Conservation (phyloP, 2,888 invertebrate species). For the Cryptus viduatorius region DNA sequence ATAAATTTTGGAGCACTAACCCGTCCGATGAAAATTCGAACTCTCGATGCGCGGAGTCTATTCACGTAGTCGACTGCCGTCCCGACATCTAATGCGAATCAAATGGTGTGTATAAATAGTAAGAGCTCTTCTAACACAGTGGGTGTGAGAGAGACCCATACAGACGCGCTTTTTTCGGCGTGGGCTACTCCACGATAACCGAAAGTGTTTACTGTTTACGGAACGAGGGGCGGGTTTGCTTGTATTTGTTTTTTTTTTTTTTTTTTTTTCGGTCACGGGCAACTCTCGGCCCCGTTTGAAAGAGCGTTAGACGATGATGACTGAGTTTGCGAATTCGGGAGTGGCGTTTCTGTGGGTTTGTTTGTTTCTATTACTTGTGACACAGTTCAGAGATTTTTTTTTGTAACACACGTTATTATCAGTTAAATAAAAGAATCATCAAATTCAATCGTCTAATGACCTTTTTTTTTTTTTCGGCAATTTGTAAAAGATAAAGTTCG, state of each 20-base stretch:
- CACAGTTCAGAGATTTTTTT: neutral
- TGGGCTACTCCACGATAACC: conserved; percentile 68
- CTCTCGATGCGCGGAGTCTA: conserved; percentile 57
- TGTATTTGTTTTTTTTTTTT: conserved; percentile 8
- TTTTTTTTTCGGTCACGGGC: conserved; percentile 44
- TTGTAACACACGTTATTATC: neutral
- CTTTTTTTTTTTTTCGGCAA: too few relatives aligned
- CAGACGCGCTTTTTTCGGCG: conserved; percentile 50
- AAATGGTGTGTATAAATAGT: conserved; percentile 73
- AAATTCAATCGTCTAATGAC: too few relatives aligned
- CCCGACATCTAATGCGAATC: conserved; percentile 77
- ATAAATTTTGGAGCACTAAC: neutral
- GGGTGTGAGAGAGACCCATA: conserved; percentile 48
- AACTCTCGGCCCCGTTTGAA: conserved; percentile 59
- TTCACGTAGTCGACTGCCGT: neutral
- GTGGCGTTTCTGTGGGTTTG: neutral
- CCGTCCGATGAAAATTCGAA: conserved; percentile 3
- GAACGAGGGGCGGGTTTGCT: conserved; percentile 26
- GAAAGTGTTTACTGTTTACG: conserved; percentile 79
- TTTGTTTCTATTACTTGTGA: neutral
- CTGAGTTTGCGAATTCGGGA: conserved; percentile 17
- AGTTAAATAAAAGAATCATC: too few relatives aligned
- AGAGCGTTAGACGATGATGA: conserved; percentile 48
- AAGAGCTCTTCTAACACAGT: conserved; percentile 15
- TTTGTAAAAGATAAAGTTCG: neutral